A percentile compares a stretch with the other conserved stretches of the same genome.
phyloP scores from a whole-genome alignment of 2,797 vertebrate species.

The Melanogrammus aeglefinus region DNA sequence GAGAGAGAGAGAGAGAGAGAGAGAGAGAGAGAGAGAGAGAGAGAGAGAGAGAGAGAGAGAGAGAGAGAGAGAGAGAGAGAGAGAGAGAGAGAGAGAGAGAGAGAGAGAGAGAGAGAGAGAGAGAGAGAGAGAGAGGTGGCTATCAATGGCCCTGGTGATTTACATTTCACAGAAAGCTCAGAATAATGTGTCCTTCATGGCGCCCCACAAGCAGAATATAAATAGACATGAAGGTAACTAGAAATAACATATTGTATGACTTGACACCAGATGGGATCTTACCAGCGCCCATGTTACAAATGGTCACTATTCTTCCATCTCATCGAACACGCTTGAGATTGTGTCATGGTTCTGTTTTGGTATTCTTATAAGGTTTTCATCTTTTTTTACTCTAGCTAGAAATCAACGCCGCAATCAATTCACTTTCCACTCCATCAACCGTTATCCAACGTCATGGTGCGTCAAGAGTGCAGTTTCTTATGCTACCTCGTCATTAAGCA shows the following conservation, averaged over 20 bases:
- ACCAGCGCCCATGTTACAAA: not conserved
- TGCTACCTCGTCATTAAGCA: too few species aligned
- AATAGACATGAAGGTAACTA: slow-evolving; percentile 1
- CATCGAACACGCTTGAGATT: too few species aligned
- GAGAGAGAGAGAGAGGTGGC: not conserved
- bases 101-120: not conserved
- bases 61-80: too few species aligned
- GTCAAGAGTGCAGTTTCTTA: too few species aligned
- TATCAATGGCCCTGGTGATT: not conserved
- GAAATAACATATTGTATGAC: not conserved
- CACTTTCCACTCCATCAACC: too few species aligned
- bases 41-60: too few species aligned
- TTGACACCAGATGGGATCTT: not conserved
- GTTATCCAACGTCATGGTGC: too few species aligned
- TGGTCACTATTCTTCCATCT: not conserved
- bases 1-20: too few species aligned
- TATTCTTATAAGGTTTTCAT: not conserved
- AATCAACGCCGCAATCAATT: too few species aligned
- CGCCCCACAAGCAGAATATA: not conserved
- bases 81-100: slow-evolving; percentile 2
- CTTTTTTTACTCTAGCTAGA: not conserved
- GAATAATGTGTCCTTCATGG: not conserved
- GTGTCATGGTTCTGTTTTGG: not conserved
- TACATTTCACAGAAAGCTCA: slow-evolving; percentile 2
- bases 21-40: too few species aligned